phyloP scores from a whole-genome alignment of 1,140 invertebrate species.

The Daktulosphaira vitifoliae region DNA sequence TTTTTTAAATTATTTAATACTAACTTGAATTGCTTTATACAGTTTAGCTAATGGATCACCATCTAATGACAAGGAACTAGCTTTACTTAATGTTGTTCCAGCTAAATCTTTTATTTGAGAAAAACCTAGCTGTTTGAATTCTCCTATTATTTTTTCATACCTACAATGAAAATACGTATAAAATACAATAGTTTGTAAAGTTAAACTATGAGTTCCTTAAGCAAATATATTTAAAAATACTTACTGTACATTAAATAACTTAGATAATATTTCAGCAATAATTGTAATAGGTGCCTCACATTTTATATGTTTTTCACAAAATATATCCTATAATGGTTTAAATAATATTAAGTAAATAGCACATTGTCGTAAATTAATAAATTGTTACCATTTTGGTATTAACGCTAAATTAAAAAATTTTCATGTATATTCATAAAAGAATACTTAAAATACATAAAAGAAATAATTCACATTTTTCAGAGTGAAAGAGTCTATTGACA shows the following conservation, averaged over 20 bases:
- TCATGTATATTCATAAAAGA: too few relatives aligned
- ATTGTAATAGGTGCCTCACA: conserved; percentile 1
- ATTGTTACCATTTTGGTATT: too few relatives aligned
- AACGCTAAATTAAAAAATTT: too few relatives aligned
- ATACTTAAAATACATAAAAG: too few relatives aligned
- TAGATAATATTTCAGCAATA: neutral
- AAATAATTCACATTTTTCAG: too few relatives aligned
- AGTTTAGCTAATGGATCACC: conserved; percentile 3
- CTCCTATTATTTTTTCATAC: neutral
- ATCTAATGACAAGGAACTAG: neutral
- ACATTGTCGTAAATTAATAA: too few relatives aligned
- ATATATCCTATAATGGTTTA: conserved; percentile 17
- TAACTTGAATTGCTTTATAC: conserved; percentile 1
- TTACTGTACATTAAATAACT: neutral
- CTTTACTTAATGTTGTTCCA: neutral
- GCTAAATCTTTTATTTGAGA: conserved; percentile 16
- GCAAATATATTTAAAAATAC: neutral
- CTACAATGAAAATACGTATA: neutral
- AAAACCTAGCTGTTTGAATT: neutral
- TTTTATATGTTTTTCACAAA: neutral
- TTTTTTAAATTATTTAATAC: neutral
- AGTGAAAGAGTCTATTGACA: too few relatives aligned
- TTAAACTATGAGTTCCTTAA: neutral
- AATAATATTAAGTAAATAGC: too few relatives aligned
- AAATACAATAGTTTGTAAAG: neutral